Conservation (phyloP, 2,888 invertebrate species). For the Chrysina gloriosa region DNA sequence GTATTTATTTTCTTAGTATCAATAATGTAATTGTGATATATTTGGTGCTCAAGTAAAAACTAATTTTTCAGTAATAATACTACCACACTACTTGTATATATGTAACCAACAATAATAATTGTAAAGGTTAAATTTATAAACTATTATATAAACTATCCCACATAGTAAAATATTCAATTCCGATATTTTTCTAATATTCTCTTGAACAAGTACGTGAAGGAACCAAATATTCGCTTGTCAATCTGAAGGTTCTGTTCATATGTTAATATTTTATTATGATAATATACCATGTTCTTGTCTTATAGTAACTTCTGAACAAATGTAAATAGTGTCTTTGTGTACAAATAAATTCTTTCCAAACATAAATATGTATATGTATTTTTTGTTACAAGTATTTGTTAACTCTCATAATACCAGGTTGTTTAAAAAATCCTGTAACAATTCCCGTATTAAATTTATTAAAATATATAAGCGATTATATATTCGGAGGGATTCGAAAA, state of each 20-base stretch:
- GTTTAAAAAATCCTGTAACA: no score
- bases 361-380: no score
- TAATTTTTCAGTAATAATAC: conserved; percentile 32
- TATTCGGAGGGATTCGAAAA: no score
- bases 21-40: conserved; percentile 50
- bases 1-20: conserved; percentile 41
- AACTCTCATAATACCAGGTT: no score
- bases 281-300: neutral
- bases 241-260: neutral
- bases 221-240: neutral
- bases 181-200: conserved; percentile 21
- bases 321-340: conserved; percentile 20
- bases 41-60: conserved; percentile 47
- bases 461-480: no score
- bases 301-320: neutral
- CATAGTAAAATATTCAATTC: neutral
- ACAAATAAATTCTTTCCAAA: conserved; percentile 30
- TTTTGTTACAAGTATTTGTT: no score
- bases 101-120: conserved; percentile 19
- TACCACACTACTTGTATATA: conserved; percentile 15
- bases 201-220: neutral
- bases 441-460: no score
- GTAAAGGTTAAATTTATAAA: neutral
- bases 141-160: neutral
- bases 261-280: neutral